A percentile compares a stretch with the other conserved stretches of the same genome.
These are phyloP conservation scores for Enteromius treurensis DNA, from an alignment of 2,797 vertebrate species.

Conservation along the genomic window DNA sequence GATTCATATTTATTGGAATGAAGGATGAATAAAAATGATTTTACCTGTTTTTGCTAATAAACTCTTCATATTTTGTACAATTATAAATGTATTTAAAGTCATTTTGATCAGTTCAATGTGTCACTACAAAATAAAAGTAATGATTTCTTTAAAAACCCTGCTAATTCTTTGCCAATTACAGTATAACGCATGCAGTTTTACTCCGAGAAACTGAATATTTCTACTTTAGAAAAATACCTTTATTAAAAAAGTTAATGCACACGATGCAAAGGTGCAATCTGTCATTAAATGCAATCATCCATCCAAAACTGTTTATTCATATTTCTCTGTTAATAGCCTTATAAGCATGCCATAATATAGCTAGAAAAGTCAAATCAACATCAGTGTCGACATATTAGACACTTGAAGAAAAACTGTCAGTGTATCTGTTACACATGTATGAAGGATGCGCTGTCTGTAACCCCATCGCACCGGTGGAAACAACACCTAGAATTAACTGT, in stretches of 20 bases:
- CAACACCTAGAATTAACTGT: not conserved
- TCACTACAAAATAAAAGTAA: not conserved
- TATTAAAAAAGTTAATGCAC: not conserved
- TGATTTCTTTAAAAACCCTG: not conserved
- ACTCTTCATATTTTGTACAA: too few species aligned
- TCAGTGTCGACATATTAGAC: not conserved
- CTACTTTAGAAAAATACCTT: not conserved
- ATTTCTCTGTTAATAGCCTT: not conserved
- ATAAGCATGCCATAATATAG: not conserved
- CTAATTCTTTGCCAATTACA: not conserved
- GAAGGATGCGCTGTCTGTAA: conserved; percentile 8
- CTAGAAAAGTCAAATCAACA: not conserved
- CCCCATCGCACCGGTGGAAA: not conserved
- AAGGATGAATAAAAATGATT: too few species aligned
- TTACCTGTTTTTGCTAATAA: too few species aligned
- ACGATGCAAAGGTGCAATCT: not conserved
- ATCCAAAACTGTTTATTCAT: not conserved
- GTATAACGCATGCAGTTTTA: not conserved
- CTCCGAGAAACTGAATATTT: not conserved
- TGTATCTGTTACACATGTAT: conserved; percentile 1
- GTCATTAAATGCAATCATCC: not conserved
- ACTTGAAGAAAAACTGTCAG: not conserved
- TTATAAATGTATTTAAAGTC: too few species aligned
- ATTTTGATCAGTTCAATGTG: not conserved
- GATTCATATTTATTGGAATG: too few species aligned